Conservation (phyloP, 2,797 vertebrate genomes). For the Danio aesculapii region DNA sequence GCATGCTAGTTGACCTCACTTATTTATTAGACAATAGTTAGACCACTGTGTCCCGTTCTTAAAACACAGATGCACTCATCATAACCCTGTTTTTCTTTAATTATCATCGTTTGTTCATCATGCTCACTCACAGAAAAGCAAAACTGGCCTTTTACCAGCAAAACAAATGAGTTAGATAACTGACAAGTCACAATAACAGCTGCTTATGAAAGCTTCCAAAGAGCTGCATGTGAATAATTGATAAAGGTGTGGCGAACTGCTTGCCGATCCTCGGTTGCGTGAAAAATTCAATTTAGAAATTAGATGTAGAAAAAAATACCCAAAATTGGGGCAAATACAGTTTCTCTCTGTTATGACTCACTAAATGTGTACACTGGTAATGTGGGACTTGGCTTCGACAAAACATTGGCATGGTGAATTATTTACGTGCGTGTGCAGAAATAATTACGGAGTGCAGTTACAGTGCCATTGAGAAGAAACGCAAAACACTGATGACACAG, state of each 20-base stretch:
- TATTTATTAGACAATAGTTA: constrained; percentile 1
- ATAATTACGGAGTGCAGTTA: constrained; percentile 58
- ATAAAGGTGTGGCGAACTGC: constrained; percentile 30
- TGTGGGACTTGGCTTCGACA: constrained; percentile 58
- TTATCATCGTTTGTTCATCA: constrained; percentile 47
- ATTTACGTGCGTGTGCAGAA: constrained; percentile 52
- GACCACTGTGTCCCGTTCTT: background rate
- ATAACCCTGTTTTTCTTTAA: constrained; percentile 49
- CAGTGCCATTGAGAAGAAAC: constrained; percentile 54
- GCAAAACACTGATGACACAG: constrained; percentile 46
- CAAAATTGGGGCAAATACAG: constrained; percentile 52
- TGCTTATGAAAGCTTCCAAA: constrained; percentile 45
- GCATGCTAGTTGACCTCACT: background rate
- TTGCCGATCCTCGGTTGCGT: constrained; percentile 9
- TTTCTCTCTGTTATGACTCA: constrained; percentile 51
- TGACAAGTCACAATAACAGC: constrained; percentile 51
- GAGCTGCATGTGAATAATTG: constrained; percentile 53
- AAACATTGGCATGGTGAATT: constrained; percentile 60
- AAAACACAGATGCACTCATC: background rate
- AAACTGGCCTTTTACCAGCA: background rate
- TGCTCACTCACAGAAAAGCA: constrained; percentile 52
- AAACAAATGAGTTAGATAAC: constrained; percentile 53
- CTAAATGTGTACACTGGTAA: constrained; percentile 52
- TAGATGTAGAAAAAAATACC: constrained; percentile 29
- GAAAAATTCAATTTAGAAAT: constrained; percentile 43